Conservation (phyloP, 2,113 vertebrate genomes). For the Sylvilagus bachmani region DNA sequence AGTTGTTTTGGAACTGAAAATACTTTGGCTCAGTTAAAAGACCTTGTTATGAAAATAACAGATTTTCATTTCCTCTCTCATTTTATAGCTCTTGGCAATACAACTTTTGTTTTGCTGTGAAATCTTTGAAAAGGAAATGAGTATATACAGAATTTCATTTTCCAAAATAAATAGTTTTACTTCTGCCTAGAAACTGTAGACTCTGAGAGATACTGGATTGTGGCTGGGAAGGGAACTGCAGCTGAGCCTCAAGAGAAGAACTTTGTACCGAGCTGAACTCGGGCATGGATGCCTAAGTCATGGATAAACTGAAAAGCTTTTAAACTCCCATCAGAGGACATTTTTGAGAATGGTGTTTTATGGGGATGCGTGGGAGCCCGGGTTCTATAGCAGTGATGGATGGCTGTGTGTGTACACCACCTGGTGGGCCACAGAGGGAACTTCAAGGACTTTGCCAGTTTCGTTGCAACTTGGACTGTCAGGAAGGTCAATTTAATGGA, state of each 20-base stretch:
- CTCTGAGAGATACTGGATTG: background rate
- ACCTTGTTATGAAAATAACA: constrained; percentile 76
- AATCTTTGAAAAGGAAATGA: constrained; percentile 52
- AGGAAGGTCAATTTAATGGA: background rate
- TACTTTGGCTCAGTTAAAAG: constrained; percentile 63
- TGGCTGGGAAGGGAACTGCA: accelerated
- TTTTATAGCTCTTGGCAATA: constrained; percentile 75
- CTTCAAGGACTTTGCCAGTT: background rate
- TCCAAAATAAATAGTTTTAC: constrained; percentile 38
- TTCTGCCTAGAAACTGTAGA: background rate
- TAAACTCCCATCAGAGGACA: accelerated
- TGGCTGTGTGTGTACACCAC: background rate
- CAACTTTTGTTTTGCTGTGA: constrained; percentile 64
- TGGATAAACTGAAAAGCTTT: background rate
- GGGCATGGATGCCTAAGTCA: background rate
- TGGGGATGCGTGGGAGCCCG: background rate
- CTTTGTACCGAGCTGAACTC: background rate
- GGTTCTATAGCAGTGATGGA: accelerated
- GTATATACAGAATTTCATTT: constrained; percentile 43
- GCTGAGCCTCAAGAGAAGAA: background rate
- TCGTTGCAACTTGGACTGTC: background rate
- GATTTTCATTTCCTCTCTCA: constrained; percentile 71
- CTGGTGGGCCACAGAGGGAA: constrained; percentile 35
- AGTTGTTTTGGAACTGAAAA: constrained; percentile 66
- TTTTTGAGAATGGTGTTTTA: background rate